phyloP scores from a whole-genome alignment of 2,888 invertebrate genomes.

The Seira sanloemensis region DNA sequence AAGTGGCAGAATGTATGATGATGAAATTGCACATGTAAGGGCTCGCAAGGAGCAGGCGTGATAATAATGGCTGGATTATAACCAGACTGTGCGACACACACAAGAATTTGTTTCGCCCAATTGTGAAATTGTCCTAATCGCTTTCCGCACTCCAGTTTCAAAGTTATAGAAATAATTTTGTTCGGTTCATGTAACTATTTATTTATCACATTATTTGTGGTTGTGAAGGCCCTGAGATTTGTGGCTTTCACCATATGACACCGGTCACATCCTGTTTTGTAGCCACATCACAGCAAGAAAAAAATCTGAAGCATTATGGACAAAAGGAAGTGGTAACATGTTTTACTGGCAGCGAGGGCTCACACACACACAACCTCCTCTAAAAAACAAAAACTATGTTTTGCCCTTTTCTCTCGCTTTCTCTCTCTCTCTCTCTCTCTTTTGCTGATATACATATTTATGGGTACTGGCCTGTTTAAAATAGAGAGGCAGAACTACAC shows the following conservation, averaged over 20 bases:
- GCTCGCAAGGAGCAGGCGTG: too few species aligned
- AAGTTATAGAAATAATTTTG: too few species aligned
- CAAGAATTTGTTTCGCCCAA: too few species aligned
- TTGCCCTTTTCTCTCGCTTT: constrained; percentile 19
- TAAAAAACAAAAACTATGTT: neutral
- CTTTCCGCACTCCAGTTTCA: too few species aligned
- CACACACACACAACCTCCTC: neutral
- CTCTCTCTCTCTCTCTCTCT: constrained; percentile 31
- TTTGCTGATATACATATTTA: neutral
- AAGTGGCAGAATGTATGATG: too few species aligned
- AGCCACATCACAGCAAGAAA: neutral
- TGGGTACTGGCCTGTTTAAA: constrained; percentile 3
- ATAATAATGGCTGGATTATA: too few species aligned
- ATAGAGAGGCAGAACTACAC: constrained; percentile 3
- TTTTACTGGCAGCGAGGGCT: constrained; percentile 34
- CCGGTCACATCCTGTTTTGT: neutral
- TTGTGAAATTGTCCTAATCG: too few species aligned
- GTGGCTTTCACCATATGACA: constrained; percentile 3
- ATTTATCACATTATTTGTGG: constrained; percentile 24
- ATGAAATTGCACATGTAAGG: too few species aligned
- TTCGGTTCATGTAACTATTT: too few species aligned
- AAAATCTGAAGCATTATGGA: neutral
- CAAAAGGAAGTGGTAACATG: constrained; percentile 22
- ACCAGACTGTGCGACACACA: too few species aligned
- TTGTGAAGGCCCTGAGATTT: constrained; percentile 15